Base-by-base conservation (phyloP, 1,140 invertebrate species). In the Helicoverpa armigera region DNA sequence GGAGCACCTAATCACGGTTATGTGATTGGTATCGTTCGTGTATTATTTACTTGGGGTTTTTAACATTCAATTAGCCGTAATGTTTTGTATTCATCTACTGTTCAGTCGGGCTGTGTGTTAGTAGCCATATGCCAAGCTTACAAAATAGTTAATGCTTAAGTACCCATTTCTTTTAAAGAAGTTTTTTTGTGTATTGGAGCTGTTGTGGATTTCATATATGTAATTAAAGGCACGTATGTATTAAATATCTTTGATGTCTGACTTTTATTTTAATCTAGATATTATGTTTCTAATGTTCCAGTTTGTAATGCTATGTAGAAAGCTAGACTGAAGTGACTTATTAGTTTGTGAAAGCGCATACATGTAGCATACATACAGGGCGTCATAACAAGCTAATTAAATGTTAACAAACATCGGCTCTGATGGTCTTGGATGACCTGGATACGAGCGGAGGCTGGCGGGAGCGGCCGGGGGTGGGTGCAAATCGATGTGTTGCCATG, bases 401-500 rank as follows among this genome's bases (percentile, higher is more conserved):
- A 84, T 77, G 56, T 85, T 69, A 83, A 83, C 79, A 80, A 83
- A 84, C 76, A 86, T 83, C 81, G 74, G 65, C 23, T 82, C 82
- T 87, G 87, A 87, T 82, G 87, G 87, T 88, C 81, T 80, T 77
- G 88, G 90, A 92, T 94, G 93, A 94, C 92, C 93, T 94, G 92
- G 87, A 94, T 94, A 90, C 91, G 87, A 85, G 83, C 76, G 85
- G 90, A 92, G 91, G 92, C 88, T 91, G 76, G 35, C 60, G 81
- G 63, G 78, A 29, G 60, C 86, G 81, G 83, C 35, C 51, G 35
- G 81, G 80, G 85, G 87, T 63, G 87, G 87, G 88, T 83, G 86
- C 88, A 87, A 92, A 94, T 94, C 93, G 93, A 94, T 94, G 93
- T 87, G 93, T 93, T 91, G 90, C 89, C 87, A 94, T 93, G 86